Evolutionary conservation across 1,140 invertebrate species (phyloP), one percentile per base, ranked within the genome.

Genomic region (Gonatopus flavifemur): DNA sequence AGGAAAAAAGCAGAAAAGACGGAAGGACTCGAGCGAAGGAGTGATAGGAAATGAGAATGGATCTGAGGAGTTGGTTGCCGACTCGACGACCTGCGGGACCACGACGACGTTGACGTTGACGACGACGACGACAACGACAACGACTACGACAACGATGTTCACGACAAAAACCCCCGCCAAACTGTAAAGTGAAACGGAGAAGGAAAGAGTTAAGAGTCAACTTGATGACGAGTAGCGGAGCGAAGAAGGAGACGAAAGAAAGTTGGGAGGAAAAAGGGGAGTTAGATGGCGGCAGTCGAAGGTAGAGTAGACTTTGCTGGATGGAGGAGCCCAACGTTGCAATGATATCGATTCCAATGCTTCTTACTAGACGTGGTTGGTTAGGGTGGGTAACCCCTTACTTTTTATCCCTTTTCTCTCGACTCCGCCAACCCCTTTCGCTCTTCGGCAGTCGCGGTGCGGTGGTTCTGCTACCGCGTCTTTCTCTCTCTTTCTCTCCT

Each of bases 321-420:
- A 62, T 61, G 67, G 63, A 65, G 64, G 58, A 69, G 61, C 64
- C 64, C 64, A n/a, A 64, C 69, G 70, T 76, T 78, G 76, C 75
- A 78, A 76, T 77, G 74, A 75, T 78, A 78, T 77, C 70, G 76
- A 78, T 77, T 77, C 66, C 72, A 73, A 76, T 76, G 76, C 72
- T 77, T 67, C 74, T 76, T 76, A 76, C 66, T 70, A 76, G 69
- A 71, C 69, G 70, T 60, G 62, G 68, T 70, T 75, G 67, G 54
- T 64, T 66, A 68, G 73, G 74, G 74, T 67, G 65, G 76, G 66
- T 71, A 72, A 74, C 66, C 72, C 69, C 73, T 75, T 77, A 70
- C 65, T 75, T 77, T 70, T 75, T 77, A 74, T 74, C 59, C 71
- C 70, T 74, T 72, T 74, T 69, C 64, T 66, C 68, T 67, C 58